phyloP scores from a whole-genome alignment of 92 coral and sea anemone genomes.

The Hydrozoanthus gracilis region DNA sequence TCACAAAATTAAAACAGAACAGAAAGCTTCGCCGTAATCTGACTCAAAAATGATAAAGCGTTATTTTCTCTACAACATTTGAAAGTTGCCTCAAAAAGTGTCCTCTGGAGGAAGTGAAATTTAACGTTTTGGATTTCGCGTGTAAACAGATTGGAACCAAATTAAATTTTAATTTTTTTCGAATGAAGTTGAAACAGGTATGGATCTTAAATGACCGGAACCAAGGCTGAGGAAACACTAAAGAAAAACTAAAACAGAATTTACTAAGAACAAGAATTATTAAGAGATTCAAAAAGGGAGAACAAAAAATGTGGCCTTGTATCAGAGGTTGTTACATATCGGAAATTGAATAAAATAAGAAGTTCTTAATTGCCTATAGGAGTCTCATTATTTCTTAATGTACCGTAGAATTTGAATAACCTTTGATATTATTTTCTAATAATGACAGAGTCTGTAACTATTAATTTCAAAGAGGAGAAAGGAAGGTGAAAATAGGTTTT shows the following conservation, averaged over 20 bases:
- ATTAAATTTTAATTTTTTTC: constrained; percentile 73
- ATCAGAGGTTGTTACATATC: neutral
- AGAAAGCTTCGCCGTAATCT: neutral
- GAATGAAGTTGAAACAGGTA: constrained; percentile 37
- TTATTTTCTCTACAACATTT: neutral
- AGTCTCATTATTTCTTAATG: constrained; percentile 49
- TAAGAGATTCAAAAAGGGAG: neutral
- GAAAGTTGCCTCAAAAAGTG: constrained; percentile 52
- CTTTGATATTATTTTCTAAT: constrained; percentile 38
- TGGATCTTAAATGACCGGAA: constrained; percentile 18
- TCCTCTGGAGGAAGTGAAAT: constrained; percentile 50
- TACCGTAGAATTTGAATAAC: constrained; percentile 30
- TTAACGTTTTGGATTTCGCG: constrained; percentile 73
- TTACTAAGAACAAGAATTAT: constrained; percentile 1
- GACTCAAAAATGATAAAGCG: neutral
- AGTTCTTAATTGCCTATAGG: constrained; percentile 29
- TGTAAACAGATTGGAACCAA: constrained; percentile 71
- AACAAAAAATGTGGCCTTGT: neutral
- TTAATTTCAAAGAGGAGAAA: constrained; percentile 21
- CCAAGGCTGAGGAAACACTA: neutral
- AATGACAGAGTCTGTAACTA: constrained; percentile 42
- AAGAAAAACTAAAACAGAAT: neutral
- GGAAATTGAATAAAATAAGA: constrained; percentile 38
- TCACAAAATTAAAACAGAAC: neutral
- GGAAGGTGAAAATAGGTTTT: constrained; percentile 34